Evolutionary conservation across 2,797 vertebrate genomes (phyloP).

Genomic region (Clamator glandarius): DNA sequence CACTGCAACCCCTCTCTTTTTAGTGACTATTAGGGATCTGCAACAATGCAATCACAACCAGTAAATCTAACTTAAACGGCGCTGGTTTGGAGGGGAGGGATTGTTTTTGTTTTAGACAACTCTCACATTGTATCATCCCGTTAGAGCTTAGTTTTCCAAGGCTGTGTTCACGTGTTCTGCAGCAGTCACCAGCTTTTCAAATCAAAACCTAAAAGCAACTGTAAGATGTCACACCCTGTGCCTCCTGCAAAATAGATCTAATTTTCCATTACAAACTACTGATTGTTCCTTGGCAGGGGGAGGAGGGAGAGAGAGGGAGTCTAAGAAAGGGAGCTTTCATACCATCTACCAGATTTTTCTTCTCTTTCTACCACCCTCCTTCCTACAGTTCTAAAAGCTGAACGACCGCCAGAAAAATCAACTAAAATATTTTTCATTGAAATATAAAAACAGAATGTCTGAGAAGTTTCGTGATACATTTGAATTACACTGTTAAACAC

Average conservation of each 20-base stretch:
- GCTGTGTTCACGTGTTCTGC: background rate
- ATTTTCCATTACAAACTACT: slow-evolving; percentile 46
- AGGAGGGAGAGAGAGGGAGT: background rate
- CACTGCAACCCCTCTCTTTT: background rate
- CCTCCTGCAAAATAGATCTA: slow-evolving; percentile 49
- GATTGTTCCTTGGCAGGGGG: slow-evolving; percentile 36
- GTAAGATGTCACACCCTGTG: slow-evolving; percentile 32
- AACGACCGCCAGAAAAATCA: slow-evolving; percentile 39
- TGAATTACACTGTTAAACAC: background rate
- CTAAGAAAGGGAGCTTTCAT: slow-evolving; percentile 64
- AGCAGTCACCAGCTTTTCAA: background rate
- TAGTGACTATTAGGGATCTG: background rate
- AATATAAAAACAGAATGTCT: background rate
- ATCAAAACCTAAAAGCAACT: slow-evolving; percentile 6
- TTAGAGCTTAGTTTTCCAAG: background rate
- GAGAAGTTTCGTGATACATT: background rate
- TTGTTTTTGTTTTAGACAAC: background rate
- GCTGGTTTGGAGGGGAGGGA: background rate
- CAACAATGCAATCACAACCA: background rate
- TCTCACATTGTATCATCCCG: background rate
- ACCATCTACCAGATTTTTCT: slow-evolving; percentile 45
- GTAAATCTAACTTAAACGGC: background rate
- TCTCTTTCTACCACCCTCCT: slow-evolving; percentile 37
- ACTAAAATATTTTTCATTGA: background rate
- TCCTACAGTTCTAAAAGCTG: slow-evolving; percentile 37